Base-by-base conservation (phyloP, 23 tunicate species). In the Clavelina lepadiformis region DNA sequence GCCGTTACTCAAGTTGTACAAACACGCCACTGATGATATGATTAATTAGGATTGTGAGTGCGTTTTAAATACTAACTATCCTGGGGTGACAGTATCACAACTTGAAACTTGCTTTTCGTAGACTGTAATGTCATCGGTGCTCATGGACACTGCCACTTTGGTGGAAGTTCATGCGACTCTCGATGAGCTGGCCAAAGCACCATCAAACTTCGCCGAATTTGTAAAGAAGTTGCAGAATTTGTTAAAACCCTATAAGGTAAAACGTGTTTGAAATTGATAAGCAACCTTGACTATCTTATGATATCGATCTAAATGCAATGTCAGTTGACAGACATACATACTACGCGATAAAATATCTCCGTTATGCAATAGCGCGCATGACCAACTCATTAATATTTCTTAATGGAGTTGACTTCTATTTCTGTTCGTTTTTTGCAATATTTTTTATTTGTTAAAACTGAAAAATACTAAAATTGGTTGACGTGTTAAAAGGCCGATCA, bases 81-180 rank as follows among this genome's bases (percentile, higher is more conserved):
- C 13, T 11, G 49, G 13, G 15, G 49, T 15, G 11, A 8, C 49
- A 41, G 49, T 41, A 8, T 11, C 15, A 8, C 49, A 41, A 8
- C 13, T 54, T 54, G 24, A 13, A 54, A 6, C 6, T 54, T 54
- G 21, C 31, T 13, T 61, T 80, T 15, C 71, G n/a, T n/a, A 86
- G 95, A 69, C 95, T 25, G 80, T 71, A 31, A 86, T 86, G 95
- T 77, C 85, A 31, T 86, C 95, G 11, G 76, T 78, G 22, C 67
- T 86, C 7, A 80, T 86, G 32, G 95, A 86, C 26, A 70, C 85
- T 0, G 49, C 83, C 25, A 82, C 75, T 28, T 49, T 86, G 0
- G 71, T 82, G 27, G 95, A 86, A 38, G 36, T 86, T 7, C 85
- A 86, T 30, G 23, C 71, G 22, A 66, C 57, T 22, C 38, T 78